Percentiles rank a stretch among this genome's conserved stretches.
These are phyloP conservation scores for Maccullochella peelii DNA, from an alignment of 2,113 vertebrate species.

Conservation along the genomic window DNA sequence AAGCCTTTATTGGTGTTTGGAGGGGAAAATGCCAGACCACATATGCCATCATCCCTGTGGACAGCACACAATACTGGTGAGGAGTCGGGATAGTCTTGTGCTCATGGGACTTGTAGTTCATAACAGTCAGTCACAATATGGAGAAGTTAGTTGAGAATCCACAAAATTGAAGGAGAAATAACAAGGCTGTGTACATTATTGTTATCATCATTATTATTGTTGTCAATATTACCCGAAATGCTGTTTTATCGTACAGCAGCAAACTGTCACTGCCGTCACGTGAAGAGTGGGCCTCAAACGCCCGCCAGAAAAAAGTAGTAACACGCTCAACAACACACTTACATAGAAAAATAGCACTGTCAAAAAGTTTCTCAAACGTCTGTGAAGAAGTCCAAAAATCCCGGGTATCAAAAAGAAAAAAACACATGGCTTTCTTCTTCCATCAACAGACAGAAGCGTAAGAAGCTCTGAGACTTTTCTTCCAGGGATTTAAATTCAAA, in stretches of 20 bases:
- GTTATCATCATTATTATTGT: constrained; percentile 47
- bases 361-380: constrained; percentile 80
- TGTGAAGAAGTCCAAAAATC: constrained; percentile 72
- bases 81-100: constrained; percentile 57
- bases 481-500: constrained; percentile 61
- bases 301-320: constrained; percentile 58
- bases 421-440: constrained; percentile 49
- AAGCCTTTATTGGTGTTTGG: constrained; percentile 84
- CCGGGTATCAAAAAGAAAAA: constrained; percentile 69
- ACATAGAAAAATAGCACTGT: constrained; percentile 86
- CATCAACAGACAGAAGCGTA: constrained; percentile 41
- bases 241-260: constrained; percentile 63
- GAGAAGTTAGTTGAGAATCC: constrained; percentile 77
- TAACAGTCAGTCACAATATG: constrained; percentile 83
- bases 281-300: constrained; percentile 59
- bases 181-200: constrained; percentile 76
- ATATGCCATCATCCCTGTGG: constrained; percentile 77
- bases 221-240: constrained; percentile 74
- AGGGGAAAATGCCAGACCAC: constrained; percentile 69
- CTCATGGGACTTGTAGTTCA: constrained; percentile 77
- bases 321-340: constrained; percentile 75
- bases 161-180: constrained; percentile 73
- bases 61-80: constrained; percentile 79
- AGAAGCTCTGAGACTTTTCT: constrained; percentile 67
- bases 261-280: constrained; percentile 49